Base-by-base conservation (phyloP, 2,797 vertebrate species). In the Vultur gryphus region DNA sequence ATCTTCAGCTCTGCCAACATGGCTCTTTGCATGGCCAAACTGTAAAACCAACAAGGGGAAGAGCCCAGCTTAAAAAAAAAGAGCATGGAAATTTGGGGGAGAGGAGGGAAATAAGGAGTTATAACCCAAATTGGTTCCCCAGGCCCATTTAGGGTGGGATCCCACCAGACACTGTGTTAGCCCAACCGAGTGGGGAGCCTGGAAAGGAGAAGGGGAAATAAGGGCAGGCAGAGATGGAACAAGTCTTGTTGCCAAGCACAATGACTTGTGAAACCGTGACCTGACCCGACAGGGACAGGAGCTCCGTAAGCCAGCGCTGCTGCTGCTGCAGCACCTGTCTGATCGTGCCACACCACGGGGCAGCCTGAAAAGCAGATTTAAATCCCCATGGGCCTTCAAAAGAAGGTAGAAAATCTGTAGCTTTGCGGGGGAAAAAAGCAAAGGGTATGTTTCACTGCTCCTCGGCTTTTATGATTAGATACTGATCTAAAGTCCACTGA, bases 151-250 rank as follows among this genome's bases (percentile, higher is more conserved):
- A 65, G 24, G 13, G 33, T 71, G 11, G 24, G 59, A 83, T 83
- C 52, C 11, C 44, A 70, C 11, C 41, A 78, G 66, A 9, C 69
- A 39, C 35, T 46, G 8, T 39, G 37, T 21, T 57, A 86, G 58
- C 28, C 25, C 19, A 65, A 7, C 21, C 0, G 0, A 61, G 18
- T 7, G 9, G 59, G 23, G 24, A 67, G 25, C 24, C 28, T 58
- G 51, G 44, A 41, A 89, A 46, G 18, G 13, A 67, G 41, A 70
- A 48, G 7, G 37, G 49, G 11, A 26, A 25, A 18, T 7, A 33
- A 48, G 28, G 44, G 16, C 26, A 57, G 29, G 64, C 13, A 75
- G 69, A 69, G 85, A 67, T 16, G 31, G 62, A 69, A 19, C 41
- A 62, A 49, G 23, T 29, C 61, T 59, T n/a, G 44, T 18, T 89